A percentile compares a stretch with the other conserved stretches of the same genome.
phyloP scores from a whole-genome alignment of 1,140 invertebrate genomes.

The Matsumurasca onukii region DNA sequence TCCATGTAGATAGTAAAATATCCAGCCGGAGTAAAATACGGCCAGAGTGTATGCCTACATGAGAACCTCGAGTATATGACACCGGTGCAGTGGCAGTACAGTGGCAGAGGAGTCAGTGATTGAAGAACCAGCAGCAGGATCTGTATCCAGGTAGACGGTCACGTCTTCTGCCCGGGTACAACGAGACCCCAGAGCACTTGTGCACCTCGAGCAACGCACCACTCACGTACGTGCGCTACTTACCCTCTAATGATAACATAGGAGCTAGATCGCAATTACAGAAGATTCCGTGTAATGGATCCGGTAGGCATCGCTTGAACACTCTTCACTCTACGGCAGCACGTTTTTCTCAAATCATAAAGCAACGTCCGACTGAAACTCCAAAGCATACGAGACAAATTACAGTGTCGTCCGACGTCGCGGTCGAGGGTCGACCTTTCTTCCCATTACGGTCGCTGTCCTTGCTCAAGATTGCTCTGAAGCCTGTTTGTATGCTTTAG shows the following conservation, averaged over 20 bases:
- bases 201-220: no score
- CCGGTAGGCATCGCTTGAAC: constrained; percentile 29
- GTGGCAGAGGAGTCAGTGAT: no score
- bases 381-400: not conserved
- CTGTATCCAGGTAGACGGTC: no score
- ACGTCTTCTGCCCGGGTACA: no score
- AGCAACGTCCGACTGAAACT: constrained; percentile 11
- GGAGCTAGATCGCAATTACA: constrained; percentile 16
- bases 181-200: no score
- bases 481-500: constrained; percentile 23
- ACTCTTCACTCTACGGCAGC: constrained; percentile 4
- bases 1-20: no score
- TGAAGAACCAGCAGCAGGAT: no score
- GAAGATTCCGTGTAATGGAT: constrained; percentile 24
- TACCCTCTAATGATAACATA: constrained; percentile 26
- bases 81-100: no score
- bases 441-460: not conserved
- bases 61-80: no score
- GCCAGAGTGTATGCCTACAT: no score
- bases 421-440: no score
- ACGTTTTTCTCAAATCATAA: constrained; percentile 32
- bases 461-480: not conserved
- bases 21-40: no score
- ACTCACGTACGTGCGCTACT: constrained; percentile 27
- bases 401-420: not conserved